A percentile compares a stretch with the other conserved stretches of the same genome.
Conservation (phyloP, 2,797 vertebrate genomes). For the Paramormyrops hopkinsi region DNA sequence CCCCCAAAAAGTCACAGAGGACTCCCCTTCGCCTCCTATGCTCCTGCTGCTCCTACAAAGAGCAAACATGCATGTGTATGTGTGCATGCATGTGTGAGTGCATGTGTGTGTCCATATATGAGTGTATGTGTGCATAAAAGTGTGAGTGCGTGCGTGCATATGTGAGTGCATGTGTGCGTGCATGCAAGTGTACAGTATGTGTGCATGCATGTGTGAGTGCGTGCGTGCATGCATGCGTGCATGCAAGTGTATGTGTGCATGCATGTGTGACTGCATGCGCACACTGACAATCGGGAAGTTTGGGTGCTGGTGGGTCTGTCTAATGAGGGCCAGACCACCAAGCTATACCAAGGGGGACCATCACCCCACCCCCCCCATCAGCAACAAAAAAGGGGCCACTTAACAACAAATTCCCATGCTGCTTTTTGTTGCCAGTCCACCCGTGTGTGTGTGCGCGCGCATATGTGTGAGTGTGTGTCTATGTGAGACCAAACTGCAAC, state of each 20-base stretch:
- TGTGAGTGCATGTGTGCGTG: too few species aligned
- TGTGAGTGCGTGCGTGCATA: too few species aligned
- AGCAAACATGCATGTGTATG: not conserved
- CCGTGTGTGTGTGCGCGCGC: not conserved
- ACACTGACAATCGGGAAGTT: not conserved
- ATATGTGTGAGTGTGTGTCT: not conserved
- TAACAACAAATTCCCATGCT: not conserved
- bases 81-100: not conserved
- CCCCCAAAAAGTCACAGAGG: not conserved
- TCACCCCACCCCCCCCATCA: not conserved
- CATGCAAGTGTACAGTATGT: not conserved
- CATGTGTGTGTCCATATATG: not conserved
- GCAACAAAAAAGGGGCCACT: not conserved
- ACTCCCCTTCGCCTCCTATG: not conserved
- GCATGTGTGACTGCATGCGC: not conserved
- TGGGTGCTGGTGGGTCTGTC: not conserved
- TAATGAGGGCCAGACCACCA: not conserved
- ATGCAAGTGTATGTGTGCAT: not conserved
- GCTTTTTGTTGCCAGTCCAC: not conserved
- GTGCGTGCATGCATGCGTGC: not conserved
- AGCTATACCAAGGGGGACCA: not conserved
- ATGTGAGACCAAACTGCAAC: not conserved
- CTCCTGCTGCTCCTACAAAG: not conserved
- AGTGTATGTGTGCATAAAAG: too few species aligned
- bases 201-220: not conserved